Conservation (phyloP, 2,888 invertebrate genomes). For the Marasmarcha lunaedactyla region DNA sequence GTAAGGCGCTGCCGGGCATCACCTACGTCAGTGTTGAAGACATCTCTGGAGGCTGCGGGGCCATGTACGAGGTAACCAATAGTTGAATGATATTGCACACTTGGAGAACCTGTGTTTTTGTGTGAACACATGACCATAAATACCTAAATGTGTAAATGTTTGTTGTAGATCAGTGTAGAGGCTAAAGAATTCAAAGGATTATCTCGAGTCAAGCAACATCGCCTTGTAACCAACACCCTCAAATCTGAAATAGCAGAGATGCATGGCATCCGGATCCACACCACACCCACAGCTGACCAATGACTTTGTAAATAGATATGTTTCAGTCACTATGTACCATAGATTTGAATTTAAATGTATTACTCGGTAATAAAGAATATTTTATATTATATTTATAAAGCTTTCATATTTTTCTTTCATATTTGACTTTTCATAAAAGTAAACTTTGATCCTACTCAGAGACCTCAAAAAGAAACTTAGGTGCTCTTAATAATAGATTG, state of each 20-base stretch:
- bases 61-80: slow-evolving; percentile 85
- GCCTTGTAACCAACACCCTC: slow-evolving; percentile 77
- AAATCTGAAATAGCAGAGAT: slow-evolving; percentile 84
- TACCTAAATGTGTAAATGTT: too few relatives aligned
- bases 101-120: neutral
- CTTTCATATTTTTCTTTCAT: too few relatives aligned
- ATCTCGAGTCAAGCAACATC: slow-evolving; percentile 79
- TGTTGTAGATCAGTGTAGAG: slow-evolving; percentile 68
- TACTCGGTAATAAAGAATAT: too few relatives aligned
- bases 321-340: too few relatives aligned
- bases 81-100: neutral
- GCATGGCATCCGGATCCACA: slow-evolving; percentile 86
- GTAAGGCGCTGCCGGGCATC: slow-evolving; percentile 71
- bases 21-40: slow-evolving; percentile 75
- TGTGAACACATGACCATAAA: too few relatives aligned
- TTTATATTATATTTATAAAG: too few relatives aligned
- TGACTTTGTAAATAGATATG: too few relatives aligned
- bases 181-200: slow-evolving; percentile 78
- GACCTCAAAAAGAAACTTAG: too few relatives aligned
- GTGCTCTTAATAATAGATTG: too few relatives aligned
- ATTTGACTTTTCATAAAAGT: too few relatives aligned
- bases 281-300: slow-evolving; percentile 40
- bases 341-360: too few relatives aligned
- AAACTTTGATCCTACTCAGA: too few relatives aligned
- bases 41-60: slow-evolving; percentile 85